A percentile compares a stretch with the other conserved stretches of the same genome.
Conservation (phyloP, 2,888 invertebrate species). For the Machimus rusticus region DNA sequence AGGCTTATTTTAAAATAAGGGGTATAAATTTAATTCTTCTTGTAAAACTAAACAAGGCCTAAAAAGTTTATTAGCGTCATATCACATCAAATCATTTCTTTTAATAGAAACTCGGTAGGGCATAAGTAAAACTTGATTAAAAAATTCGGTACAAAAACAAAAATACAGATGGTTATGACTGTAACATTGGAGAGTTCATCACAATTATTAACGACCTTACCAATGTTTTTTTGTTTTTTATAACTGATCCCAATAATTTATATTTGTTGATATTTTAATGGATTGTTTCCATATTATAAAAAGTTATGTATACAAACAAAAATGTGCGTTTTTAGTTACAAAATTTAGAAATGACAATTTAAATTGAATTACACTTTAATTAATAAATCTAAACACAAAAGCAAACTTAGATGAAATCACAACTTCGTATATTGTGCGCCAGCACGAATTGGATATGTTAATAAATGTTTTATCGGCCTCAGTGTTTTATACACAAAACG, state of each 20-base stretch:
- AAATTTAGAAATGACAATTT: not conserved
- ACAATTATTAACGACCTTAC: not conserved
- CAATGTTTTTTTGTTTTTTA: not conserved
- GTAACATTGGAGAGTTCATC: not conserved
- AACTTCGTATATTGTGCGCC: not conserved
- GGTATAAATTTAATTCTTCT: too few species aligned
- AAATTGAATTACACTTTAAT: not conserved
- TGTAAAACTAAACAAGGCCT: too few species aligned
- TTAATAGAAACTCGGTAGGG: too few species aligned
- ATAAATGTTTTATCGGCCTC: not conserved
- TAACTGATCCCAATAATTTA: too few species aligned
- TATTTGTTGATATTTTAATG: too few species aligned
- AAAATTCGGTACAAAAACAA: not conserved
- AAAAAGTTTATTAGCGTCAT: not conserved
- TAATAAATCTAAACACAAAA: not conserved
- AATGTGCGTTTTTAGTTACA: not conserved
- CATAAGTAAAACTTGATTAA: not conserved
- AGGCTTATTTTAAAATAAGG: not conserved
- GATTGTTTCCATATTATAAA: too few species aligned
- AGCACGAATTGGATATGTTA: not conserved
- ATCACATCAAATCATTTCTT: not conserved
- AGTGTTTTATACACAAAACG: not conserved
- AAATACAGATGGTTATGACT: not conserved
- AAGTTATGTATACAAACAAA: too few species aligned
- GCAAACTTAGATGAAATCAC: not conserved